phyloP scores from a whole-genome alignment of 1,140 invertebrate species.

The Penaeus chinensis region DNA sequence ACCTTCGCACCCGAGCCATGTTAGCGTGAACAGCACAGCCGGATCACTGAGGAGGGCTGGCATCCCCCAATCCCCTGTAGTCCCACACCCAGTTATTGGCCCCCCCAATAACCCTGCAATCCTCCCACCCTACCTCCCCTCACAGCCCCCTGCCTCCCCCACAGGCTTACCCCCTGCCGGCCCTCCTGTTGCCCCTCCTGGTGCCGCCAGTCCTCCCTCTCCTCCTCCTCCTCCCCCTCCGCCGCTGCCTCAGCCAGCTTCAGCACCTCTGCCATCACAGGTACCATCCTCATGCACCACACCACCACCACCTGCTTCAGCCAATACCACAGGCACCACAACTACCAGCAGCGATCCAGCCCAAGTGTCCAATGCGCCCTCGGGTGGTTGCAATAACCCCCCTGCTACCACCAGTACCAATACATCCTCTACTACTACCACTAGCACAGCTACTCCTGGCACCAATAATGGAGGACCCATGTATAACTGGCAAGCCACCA shows the following conservation, averaged over 20 bases:
- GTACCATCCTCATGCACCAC: background rate
- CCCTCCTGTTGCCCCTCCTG: background rate
- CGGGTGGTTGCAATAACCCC: background rate
- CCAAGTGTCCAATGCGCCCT: constrained; percentile 6
- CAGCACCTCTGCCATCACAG: background rate
- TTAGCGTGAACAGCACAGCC: background rate
- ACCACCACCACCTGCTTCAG: constrained; percentile 1
- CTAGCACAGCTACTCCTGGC: background rate
- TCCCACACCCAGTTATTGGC: background rate
- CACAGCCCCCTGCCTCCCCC: background rate
- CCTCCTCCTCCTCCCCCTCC: background rate
- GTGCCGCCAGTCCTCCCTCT: background rate
- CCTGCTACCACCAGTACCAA: constrained; percentile 4
- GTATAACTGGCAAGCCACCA: constrained; percentile 72
- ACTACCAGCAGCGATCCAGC: background rate
- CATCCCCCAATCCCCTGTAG: background rate
- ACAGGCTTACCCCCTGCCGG: background rate
- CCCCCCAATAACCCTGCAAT: background rate
- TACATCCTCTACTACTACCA: background rate
- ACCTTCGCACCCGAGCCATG: background rate
- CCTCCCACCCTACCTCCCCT: background rate
- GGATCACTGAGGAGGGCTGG: background rate
- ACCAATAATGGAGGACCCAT: constrained; percentile 53
- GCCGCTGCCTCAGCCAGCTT: background rate
- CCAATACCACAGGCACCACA: constrained; percentile 4